Evolutionary conservation across 1,140 invertebrate species (phyloP), one percentile per base, ranked within the genome.

Genomic region (Tachypleus tridentatus): DNA sequence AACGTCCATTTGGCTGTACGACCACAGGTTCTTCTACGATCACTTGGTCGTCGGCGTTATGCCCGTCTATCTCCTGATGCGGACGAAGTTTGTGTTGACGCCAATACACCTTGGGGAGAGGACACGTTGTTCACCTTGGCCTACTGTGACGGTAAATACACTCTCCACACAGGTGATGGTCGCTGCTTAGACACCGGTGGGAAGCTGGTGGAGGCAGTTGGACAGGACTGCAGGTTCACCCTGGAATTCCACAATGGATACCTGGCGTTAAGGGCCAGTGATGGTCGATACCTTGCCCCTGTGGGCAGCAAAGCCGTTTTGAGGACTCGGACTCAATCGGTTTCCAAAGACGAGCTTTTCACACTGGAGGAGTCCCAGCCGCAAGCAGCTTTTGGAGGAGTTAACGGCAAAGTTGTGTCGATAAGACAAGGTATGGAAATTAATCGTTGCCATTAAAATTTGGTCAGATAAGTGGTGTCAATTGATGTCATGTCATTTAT

Each of bases 51-150:
- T 67, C 94, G 96, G 79, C 84, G 94, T 3, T 98, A 96, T 76
- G 94, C 93, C 53, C 91, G 94, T 77, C 80, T 97, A 50, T 89
- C 88, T 49, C 88, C 93, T 65, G 85, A 86, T 56, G 84, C 89
- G 76, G 91, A 69, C 49, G 64, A 66, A 50, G 92, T 98, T 73
- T 89, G 97, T 79, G 91, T 96, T 61, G 92, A 97, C 76, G 91
- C 94, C 56, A 92, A 95, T 75, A 92, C 97, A 72, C 93, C 95
- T 5, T 98, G 96, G 96, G 95, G 95, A 57, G 88, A 94, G 74
- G 93, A 97, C 76, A 94, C 93, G 3, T 84, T 98, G 0, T 95
- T 98, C 78, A 97, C 94, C 4, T 81, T 98, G 51, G 94, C 98
- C 80, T 97, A 93, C 80, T 83, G 90, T 5, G 87, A 91, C 66